Percentiles rank a stretch among this genome's conserved stretches.
Evolutionary conservation across 2,113 vertebrate genomes (phyloP).

Genomic region (Phrynocephalus versicolor): DNA sequence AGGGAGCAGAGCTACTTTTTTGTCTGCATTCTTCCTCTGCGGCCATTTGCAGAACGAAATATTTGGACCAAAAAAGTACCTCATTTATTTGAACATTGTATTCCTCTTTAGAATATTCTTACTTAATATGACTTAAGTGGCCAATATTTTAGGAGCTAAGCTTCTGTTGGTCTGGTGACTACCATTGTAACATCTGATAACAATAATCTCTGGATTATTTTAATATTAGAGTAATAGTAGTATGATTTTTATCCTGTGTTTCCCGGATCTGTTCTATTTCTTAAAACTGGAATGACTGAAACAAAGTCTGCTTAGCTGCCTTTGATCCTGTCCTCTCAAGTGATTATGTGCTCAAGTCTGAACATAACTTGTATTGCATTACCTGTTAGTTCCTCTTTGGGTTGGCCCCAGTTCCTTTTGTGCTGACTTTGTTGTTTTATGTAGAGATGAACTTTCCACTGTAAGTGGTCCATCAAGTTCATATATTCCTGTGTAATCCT

Average conservation of each 20-base stretch:
- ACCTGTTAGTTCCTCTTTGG: background rate
- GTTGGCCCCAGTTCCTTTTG: background rate
- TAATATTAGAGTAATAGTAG: no score
- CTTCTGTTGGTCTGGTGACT: background rate
- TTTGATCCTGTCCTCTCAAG: background rate
- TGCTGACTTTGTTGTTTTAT: background rate
- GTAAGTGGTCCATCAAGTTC: background rate
- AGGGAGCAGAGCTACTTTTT: background rate
- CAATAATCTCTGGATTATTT: constrained; percentile 5
- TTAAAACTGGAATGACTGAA: background rate
- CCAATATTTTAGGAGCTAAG: background rate
- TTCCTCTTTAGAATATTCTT: no score
- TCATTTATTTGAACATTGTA: no score
- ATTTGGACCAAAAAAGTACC: no score
- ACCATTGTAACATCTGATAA: background rate
- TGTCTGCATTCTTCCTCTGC: background rate
- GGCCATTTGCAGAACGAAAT: background rate
- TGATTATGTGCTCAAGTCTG: background rate
- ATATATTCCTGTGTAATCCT: background rate
- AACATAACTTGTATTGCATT: background rate
- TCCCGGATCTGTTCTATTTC: background rate
- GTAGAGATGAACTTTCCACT: background rate
- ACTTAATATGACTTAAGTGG: constrained; percentile 6
- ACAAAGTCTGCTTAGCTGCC: background rate
- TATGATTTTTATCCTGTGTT: background rate